Conservation (phyloP, 2,888 invertebrate species). For the Acholoe squamosa region DNA sequence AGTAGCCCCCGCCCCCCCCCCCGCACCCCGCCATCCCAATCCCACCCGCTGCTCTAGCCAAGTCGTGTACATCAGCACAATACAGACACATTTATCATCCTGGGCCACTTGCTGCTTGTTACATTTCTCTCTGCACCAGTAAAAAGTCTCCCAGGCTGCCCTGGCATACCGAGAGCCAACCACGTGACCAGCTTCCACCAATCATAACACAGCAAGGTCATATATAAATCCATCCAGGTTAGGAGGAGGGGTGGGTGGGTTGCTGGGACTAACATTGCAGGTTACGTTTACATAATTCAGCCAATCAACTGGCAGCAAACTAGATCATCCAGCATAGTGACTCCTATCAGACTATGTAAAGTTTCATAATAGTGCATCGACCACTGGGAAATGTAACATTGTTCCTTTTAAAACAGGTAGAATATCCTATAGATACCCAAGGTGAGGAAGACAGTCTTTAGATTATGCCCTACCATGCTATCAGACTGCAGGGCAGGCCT, state of each 20-base stretch:
- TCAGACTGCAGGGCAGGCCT: too few relatives aligned
- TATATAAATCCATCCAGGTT: background rate
- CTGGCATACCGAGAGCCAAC: background rate
- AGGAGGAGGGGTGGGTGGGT: background rate
- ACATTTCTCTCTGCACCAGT: background rate
- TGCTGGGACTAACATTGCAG: background rate
- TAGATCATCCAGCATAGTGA: background rate
- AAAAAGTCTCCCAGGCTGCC: background rate
- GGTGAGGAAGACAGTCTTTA: too few relatives aligned
- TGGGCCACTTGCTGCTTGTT: background rate
- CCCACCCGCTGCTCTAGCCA: background rate
- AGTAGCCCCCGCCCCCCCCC: background rate
- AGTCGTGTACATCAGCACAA: background rate
- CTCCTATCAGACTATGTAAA: background rate
- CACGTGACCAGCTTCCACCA: background rate
- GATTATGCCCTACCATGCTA: too few relatives aligned
- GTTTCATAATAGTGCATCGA: background rate
- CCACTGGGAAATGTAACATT: too few relatives aligned
- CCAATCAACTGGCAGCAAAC: background rate
- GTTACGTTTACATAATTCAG: background rate
- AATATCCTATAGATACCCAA: too few relatives aligned
- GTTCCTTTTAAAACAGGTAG: too few relatives aligned
- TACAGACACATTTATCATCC: constrained; percentile 1
- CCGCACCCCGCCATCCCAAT: background rate
- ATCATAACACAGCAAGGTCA: background rate